phyloP scores from a whole-genome alignment of 2,113 vertebrate genomes.

The Pseudolaguvia tuberculata region DNA sequence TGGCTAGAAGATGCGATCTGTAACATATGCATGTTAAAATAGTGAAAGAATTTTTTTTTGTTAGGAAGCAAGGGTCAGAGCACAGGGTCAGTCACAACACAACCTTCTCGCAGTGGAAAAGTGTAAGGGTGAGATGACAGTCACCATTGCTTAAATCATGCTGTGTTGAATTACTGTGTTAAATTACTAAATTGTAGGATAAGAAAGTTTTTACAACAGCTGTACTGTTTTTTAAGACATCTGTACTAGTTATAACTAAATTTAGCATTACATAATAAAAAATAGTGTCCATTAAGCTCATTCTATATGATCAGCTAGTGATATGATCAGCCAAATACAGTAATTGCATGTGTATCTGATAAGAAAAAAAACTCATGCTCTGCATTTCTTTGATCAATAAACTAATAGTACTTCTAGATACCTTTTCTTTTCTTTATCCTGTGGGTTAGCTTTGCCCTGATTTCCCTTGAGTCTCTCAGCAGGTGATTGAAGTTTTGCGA shows the following conservation, averaged over 20 bases:
- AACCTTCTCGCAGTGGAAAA: too few relatives aligned
- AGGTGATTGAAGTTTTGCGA: constrained; percentile 15
- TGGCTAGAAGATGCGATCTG: neutral
- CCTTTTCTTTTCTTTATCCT: constrained; percentile 23
- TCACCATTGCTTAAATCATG: too few relatives aligned
- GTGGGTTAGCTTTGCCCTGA: constrained; percentile 15
- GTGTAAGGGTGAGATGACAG: too few relatives aligned
- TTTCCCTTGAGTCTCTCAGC: constrained; percentile 21
- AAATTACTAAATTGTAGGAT: too few relatives aligned
- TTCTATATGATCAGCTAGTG: neutral
- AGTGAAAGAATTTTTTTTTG: too few relatives aligned
- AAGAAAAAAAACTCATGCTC: neutral
- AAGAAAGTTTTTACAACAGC: too few relatives aligned
- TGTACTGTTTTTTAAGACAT: neutral
- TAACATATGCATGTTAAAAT: too few relatives aligned
- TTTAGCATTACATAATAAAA: neutral
- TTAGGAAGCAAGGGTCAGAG: too few relatives aligned
- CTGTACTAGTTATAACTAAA: neutral
- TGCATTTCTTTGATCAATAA: constrained; percentile 13
- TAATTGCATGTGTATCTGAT: neutral
- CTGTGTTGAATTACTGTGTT: too few relatives aligned
- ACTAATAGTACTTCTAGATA: constrained; percentile 23
- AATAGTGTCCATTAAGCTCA: neutral
- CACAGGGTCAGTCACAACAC: too few relatives aligned
- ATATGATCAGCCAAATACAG: constrained; percentile 1